phyloP scores from a whole-genome alignment of 2,888 invertebrate genomes.

The Chironomus riparius region DNA sequence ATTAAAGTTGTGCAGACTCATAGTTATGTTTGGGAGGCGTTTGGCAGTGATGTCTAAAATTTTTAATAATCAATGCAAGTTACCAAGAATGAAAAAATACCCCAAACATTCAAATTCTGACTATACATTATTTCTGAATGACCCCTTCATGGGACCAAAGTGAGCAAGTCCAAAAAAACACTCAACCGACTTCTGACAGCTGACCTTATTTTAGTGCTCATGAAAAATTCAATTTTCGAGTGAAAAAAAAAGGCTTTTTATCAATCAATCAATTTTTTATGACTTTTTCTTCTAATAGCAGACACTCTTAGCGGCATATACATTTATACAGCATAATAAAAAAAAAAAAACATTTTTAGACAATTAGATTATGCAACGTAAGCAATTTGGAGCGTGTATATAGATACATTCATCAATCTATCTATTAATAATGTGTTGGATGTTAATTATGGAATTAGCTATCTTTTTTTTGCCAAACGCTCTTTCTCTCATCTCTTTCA shows the following conservation, averaged over 20 bases:
- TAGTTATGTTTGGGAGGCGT: no score
- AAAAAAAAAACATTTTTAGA: not conserved
- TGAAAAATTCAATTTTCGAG: constrained; percentile 2
- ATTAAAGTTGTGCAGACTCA: no score
- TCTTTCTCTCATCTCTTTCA: not conserved
- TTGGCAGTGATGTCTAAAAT: no score
- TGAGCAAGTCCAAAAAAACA: not conserved
- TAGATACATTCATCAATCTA: not conserved
- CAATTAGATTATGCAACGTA: constrained; percentile 20
- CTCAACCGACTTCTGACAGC: not conserved
- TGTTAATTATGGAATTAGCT: constrained; percentile 14
- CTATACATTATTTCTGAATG: no score
- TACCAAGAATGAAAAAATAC: no score
- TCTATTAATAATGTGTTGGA: not conserved
- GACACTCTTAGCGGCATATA: not conserved
- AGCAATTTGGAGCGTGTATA: not conserved
- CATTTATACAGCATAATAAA: not conserved
- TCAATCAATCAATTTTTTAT: constrained; percentile 24
- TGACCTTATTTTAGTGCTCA: not conserved
- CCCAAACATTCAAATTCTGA: no score
- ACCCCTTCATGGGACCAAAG: no score
- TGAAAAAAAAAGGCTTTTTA: not conserved
- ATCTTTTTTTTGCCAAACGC: not conserved
- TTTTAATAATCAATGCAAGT: no score
- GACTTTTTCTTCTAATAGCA: not conserved